Conservation (phyloP, 2,113 vertebrate species). For the Sorex araneus region DNA sequence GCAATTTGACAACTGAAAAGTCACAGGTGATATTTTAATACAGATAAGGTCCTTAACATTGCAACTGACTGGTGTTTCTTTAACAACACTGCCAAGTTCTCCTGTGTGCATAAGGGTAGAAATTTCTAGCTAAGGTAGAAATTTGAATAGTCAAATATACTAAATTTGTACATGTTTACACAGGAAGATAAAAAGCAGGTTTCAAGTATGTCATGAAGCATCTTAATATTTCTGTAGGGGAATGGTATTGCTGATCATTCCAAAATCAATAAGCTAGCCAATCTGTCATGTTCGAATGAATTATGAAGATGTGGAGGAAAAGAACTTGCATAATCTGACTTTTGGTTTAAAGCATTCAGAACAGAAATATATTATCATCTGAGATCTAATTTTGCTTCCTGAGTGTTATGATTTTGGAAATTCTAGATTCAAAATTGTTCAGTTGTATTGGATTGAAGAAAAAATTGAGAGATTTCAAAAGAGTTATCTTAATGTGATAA, state of each 20-base stretch:
- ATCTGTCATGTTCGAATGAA: constrained; percentile 71
- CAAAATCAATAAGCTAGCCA: constrained; percentile 69
- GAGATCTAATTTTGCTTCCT: constrained; percentile 56
- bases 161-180: constrained; percentile 21
- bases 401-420: constrained; percentile 67
- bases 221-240: constrained; percentile 67
- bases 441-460: constrained; percentile 16
- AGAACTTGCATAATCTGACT: constrained; percentile 44
- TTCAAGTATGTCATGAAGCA: constrained; percentile 64
- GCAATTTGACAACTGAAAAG: no score
- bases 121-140: constrained; percentile 13
- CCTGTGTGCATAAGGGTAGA: not conserved
- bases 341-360: constrained; percentile 54
- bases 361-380: constrained; percentile 45
- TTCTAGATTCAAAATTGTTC: constrained; percentile 58
- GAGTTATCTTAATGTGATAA: not conserved
- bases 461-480: constrained; percentile 44
- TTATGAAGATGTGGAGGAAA: constrained; percentile 61
- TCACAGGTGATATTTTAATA: not conserved
- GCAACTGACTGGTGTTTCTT: not conserved
- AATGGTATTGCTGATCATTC: constrained; percentile 73
- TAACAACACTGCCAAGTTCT: not conserved
- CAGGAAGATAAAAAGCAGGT: constrained; percentile 54
- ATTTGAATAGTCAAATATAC: constrained; percentile 36
- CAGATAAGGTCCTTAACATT: not conserved